Base-by-base conservation (phyloP, 2,797 vertebrate species). In the Scyliorhinus canicula region DNA sequence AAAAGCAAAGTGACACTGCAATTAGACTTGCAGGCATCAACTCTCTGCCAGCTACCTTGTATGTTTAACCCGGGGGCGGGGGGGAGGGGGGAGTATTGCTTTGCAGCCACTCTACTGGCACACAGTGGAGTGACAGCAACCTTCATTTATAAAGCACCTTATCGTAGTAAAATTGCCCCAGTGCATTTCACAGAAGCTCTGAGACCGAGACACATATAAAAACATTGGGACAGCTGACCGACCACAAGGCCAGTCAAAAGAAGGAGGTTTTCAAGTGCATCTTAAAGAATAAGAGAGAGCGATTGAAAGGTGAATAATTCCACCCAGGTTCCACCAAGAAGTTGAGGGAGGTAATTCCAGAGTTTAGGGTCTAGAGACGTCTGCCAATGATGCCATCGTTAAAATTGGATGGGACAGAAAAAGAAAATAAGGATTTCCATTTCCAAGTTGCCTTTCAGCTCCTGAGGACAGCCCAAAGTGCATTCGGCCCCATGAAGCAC, bases 21-120 rank as follows among this genome's bases (percentile, higher is more conserved):
- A 35, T n/a, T 74, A 74, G 35, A 14, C 95, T 28, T 95, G 95
- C 44, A 82, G 77, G 19, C 40, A 47, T 47, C 6, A 44, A 82
- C 8, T 47, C 6, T 65, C 60, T 28, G 35, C 35, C 57, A 40
- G 40, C 19, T 24, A 6, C 79, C 79, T 24, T 21, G 19, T 26
- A 24, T 26, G 7, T 44, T 82, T 82, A 44, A 6, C 21, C n/a
- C n/a, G n/a, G n/a, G n/a, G n/a, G n/a, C n/a, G n/a, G n/a, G n/a
- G n/a, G n/a, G 47, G 6, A 44, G 14, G 0, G 24, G 79, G 21
- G 44, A 8, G 21, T 24, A 47, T 7, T 0, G 7, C 79, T 47
- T 47, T 5, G 47, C 4, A 24, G 6, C n/a, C 16, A 5, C 4
- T 40, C 4, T 21, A 44, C 40, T 79, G 77, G n/a, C n/a, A 44